These are phyloP conservation scores for Dromaius novaehollandiae DNA, from an alignment of 2,113 vertebrate species.

Conservation along the genomic window DNA sequence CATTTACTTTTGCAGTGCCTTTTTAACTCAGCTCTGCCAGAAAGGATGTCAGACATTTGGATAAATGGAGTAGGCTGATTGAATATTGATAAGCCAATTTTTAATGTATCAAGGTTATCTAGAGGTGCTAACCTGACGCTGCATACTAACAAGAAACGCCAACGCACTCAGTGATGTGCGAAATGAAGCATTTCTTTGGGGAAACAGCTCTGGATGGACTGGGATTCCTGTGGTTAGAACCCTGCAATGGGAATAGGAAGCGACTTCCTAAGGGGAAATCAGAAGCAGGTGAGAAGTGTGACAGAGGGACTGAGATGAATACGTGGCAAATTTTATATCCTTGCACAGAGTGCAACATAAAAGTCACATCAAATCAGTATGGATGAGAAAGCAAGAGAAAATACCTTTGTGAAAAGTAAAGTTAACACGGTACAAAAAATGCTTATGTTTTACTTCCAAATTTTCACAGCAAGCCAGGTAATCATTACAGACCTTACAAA, in stretches of 20 bases:
- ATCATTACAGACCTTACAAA: background rate
- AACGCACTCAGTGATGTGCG: background rate
- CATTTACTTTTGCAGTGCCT: slow-evolving; percentile 27
- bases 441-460: background rate
- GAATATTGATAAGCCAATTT: slow-evolving; percentile 71
- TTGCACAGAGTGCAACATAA: background rate
- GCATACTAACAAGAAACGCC: slow-evolving; percentile 48
- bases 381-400: background rate
- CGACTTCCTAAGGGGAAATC: background rate
- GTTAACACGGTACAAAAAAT: background rate
- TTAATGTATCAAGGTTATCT: slow-evolving; percentile 72
- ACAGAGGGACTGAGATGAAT: background rate
- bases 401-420: background rate
- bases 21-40: slow-evolving; percentile 40
- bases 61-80: slow-evolving; percentile 45
- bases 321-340: background rate
- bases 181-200: slow-evolving; percentile 30
- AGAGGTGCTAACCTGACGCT: background rate
- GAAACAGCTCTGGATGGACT: background rate
- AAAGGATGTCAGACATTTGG: slow-evolving; percentile 31
- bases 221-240: slow-evolving; percentile 17
- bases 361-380: background rate
- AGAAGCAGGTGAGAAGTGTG: background rate
- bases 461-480: background rate
- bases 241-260: background rate